phyloP scores from a whole-genome alignment of 1,140 invertebrate genomes.

The Protaetia brevitarsis region DNA sequence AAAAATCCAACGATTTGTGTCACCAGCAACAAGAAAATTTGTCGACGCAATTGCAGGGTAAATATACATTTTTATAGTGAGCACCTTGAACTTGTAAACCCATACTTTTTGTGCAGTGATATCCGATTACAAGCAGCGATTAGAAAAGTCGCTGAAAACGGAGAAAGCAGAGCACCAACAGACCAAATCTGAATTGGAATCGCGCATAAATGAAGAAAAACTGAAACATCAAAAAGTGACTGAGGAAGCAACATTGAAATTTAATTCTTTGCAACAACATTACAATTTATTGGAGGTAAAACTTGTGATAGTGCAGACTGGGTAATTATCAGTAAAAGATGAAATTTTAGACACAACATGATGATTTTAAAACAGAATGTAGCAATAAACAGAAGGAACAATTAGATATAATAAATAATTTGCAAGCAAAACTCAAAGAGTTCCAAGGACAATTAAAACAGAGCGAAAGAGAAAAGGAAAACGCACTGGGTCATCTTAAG shows the following conservation, averaged over 20 bases:
- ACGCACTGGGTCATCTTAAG: slow-evolving; percentile 31
- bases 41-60: slow-evolving; percentile 53
- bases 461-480: slow-evolving; percentile 29
- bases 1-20: slow-evolving; percentile 48
- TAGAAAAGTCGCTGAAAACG: slow-evolving; percentile 50
- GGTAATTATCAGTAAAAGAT: not conserved
- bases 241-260: slow-evolving; percentile 52
- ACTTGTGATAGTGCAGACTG: not conserved
- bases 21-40: slow-evolving; percentile 53
- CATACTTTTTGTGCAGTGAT: slow-evolving; percentile 38
- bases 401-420: slow-evolving; percentile 42
- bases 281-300: slow-evolving; percentile 49
- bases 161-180: slow-evolving; percentile 51
- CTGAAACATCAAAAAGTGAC: slow-evolving; percentile 48
- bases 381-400: slow-evolving; percentile 43
- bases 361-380: slow-evolving; percentile 44
- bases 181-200: slow-evolving; percentile 22
- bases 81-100: slow-evolving; percentile 14
- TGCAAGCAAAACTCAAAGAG: slow-evolving; percentile 44
- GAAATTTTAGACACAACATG: slow-evolving; percentile 40
- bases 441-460: slow-evolving; percentile 28
- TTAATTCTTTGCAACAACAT: slow-evolving; percentile 48
- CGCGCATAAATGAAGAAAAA: slow-evolving; percentile 36
- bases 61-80: slow-evolving; percentile 23
- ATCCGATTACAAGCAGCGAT: slow-evolving; percentile 49